Percentiles rank a stretch among this genome's conserved stretches.
Conservation (phyloP, 1,140 invertebrate genomes). For the Diorhabda elongata region DNA sequence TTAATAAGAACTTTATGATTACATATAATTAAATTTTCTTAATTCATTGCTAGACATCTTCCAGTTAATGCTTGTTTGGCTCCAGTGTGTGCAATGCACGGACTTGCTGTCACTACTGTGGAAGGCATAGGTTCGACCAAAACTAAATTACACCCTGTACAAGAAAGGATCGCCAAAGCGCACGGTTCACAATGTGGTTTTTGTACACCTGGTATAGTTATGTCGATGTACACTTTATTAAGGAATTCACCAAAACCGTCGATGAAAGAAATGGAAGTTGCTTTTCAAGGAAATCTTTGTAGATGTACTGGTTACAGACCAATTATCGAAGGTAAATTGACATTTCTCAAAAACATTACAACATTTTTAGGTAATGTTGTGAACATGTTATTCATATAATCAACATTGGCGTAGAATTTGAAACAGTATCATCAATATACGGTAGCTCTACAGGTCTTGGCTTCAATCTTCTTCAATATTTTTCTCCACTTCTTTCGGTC, state of each 20-base stretch:
- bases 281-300: slow-evolving; percentile 87
- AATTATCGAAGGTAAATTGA: slow-evolving; percentile 68
- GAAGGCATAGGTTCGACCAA: slow-evolving; percentile 78
- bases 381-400: no score
- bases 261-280: slow-evolving; percentile 73
- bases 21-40: background rate
- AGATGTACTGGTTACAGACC: slow-evolving; percentile 88
- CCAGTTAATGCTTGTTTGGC: slow-evolving; percentile 86
- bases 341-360: background rate
- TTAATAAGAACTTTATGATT: background rate
- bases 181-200: slow-evolving; percentile 91
- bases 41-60: slow-evolving; percentile 63
- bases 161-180: slow-evolving; percentile 80
- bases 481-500: no score
- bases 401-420: no score
- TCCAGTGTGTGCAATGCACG: slow-evolving; percentile 79
- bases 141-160: slow-evolving; percentile 72
- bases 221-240: slow-evolving; percentile 88
- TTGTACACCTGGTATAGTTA: slow-evolving; percentile 88
- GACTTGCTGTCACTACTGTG: slow-evolving; percentile 80
- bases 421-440: no score
- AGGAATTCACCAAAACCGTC: slow-evolving; percentile 60
- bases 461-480: no score
- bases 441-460: no score
- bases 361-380: no score